A percentile compares a stretch with the other conserved stretches of the same genome.
These are phyloP conservation scores for Crioceris asparagi DNA, from an alignment of 2,888 invertebrate genomes.

Conservation along the genomic window DNA sequence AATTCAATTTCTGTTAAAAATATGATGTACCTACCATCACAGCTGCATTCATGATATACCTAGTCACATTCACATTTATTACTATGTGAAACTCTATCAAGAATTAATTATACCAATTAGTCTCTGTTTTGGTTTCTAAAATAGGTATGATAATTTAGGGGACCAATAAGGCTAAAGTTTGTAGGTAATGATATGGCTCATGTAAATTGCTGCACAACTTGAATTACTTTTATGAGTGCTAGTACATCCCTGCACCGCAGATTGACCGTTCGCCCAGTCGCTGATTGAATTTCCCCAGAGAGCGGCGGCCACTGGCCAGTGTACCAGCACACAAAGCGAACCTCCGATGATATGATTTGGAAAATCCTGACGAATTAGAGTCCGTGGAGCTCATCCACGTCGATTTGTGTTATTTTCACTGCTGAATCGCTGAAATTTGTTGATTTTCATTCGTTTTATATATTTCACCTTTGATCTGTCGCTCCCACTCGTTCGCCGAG, in stretches of 20 bases:
- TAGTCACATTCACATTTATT: no score
- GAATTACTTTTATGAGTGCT: not conserved
- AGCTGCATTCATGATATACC: no score
- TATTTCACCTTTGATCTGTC: no score
- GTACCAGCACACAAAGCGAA: slow-evolving; percentile 23
- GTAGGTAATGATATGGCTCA: no score
- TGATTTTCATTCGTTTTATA: slow-evolving; percentile 2
- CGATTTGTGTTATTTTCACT: not conserved
- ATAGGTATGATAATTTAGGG: no score
- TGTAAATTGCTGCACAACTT: no score
- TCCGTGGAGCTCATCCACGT: slow-evolving; percentile 4
- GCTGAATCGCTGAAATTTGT: slow-evolving; percentile 5
- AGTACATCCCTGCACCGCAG: slow-evolving; percentile 19
- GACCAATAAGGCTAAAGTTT: no score
- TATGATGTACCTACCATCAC: no score
- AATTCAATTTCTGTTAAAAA: no score
- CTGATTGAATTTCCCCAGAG: slow-evolving; percentile 36
- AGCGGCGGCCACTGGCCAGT: slow-evolving; percentile 19
- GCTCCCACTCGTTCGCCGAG: no score
- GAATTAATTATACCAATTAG: no score
- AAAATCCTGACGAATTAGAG: slow-evolving; percentile 25
- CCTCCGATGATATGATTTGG: slow-evolving; percentile 30
- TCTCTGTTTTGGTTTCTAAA: no score
- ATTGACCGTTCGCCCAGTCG: slow-evolving; percentile 27
- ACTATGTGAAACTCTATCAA: not conserved